A percentile compares a stretch with the other conserved stretches of the same genome.
These are phyloP conservation scores for Synodontis membranacea DNA, from an alignment of 2,113 vertebrate genomes.

Conservation along the genomic window DNA sequence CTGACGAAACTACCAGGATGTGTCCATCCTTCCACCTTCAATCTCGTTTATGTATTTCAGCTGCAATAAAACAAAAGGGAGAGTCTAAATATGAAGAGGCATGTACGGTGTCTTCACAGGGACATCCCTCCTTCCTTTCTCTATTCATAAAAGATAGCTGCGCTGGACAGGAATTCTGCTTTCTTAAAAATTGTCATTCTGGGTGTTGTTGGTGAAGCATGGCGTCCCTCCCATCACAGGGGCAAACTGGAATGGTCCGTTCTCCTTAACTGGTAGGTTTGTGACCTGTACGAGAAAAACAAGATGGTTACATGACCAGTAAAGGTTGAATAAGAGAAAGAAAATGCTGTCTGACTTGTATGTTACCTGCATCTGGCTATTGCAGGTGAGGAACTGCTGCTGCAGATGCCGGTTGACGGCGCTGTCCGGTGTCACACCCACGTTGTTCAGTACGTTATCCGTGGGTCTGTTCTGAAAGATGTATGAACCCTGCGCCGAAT, in stretches of 20 bases:
- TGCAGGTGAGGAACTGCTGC: slow-evolving; percentile 60
- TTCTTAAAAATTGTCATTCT: slow-evolving; percentile 50
- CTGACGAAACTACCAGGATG: neutral
- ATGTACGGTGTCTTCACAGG: slow-evolving; percentile 1
- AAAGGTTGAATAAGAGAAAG: too few relatives aligned
- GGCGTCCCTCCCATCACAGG: slow-evolving; percentile 55
- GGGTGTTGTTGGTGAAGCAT: slow-evolving; percentile 66
- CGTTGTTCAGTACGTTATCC: neutral
- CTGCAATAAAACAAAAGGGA: neutral
- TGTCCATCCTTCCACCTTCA: neutral
- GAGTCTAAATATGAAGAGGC: slow-evolving; percentile 17
- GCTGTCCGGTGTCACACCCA: slow-evolving; percentile 10
- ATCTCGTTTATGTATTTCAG: slow-evolving; percentile 12
- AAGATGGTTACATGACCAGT: neutral
- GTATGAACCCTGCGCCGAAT: slow-evolving; percentile 50
- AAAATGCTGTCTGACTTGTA: too few relatives aligned
- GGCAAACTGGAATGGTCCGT: slow-evolving; percentile 52
- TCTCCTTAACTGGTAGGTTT: slow-evolving; percentile 56
- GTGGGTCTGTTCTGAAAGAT: slow-evolving; percentile 49
- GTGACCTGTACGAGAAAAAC: slow-evolving; percentile 59
- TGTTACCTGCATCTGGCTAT: slow-evolving; percentile 65
- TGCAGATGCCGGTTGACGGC: slow-evolving; percentile 33
- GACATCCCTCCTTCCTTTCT: slow-evolving; percentile 15
- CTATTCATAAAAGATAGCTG: neutral
- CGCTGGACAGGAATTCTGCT: slow-evolving; percentile 7